Conservation (phyloP, 2,888 invertebrate species). For the Falcaria lacertinaria region DNA sequence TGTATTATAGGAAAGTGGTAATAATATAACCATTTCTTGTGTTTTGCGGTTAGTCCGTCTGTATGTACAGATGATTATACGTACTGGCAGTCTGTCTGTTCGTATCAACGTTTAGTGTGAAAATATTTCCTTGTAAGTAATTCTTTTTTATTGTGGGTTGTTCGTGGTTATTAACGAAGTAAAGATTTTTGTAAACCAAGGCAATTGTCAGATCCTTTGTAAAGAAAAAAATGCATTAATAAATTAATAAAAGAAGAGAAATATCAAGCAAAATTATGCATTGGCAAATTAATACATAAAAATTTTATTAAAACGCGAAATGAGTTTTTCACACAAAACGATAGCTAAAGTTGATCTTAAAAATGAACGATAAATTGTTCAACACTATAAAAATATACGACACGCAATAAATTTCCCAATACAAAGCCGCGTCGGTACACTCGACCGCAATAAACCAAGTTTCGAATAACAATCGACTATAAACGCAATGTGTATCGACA, state of each 20-base stretch:
- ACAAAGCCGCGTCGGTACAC: neutral
- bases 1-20: conserved; percentile 11
- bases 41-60: conserved; percentile 33
- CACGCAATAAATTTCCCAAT: neutral
- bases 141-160: neutral
- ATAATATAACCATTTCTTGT: conserved; percentile 41
- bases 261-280: too few species aligned
- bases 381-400: neutral
- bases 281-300: too few species aligned
- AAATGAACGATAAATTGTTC: neutral
- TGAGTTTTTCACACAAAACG: neutral
- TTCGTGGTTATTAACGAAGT: too few species aligned
- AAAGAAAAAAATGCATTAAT: too few species aligned
- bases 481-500: neutral
- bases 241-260: too few species aligned
- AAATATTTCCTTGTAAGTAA: neutral
- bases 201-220: too few species aligned
- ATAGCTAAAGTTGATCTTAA: neutral
- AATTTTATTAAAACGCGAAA: too few species aligned
- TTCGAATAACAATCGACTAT: neutral
- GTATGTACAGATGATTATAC: conserved; percentile 9
- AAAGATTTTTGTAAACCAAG: too few species aligned
- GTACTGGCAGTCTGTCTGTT: neutral
- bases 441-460: neutral
- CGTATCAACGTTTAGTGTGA: neutral